phyloP scores from a whole-genome alignment of 2,797 vertebrate species.

The Psittacula echo region DNA sequence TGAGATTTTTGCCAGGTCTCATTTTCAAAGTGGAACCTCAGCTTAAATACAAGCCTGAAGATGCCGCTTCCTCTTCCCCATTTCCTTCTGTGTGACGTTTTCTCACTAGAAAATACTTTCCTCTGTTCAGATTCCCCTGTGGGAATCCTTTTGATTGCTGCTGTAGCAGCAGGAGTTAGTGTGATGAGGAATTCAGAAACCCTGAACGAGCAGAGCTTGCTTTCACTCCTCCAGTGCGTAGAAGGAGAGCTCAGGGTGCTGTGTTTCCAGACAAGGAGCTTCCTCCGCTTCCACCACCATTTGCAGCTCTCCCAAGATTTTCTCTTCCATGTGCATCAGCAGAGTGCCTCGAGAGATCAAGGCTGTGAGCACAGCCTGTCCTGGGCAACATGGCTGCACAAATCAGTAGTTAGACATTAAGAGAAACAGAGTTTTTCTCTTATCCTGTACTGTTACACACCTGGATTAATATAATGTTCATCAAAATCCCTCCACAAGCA shows the following conservation, averaged over 20 bases:
- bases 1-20: not conserved
- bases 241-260: not conserved
- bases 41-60: not conserved
- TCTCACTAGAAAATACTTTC: not conserved
- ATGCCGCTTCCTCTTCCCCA: not conserved
- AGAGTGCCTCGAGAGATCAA: rapidly evolving
- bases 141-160: not conserved
- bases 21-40: not conserved
- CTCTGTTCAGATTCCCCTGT: not conserved
- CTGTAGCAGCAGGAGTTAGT: not conserved
- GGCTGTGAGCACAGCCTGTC: not conserved
- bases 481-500: not conserved
- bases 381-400: rapidly evolving
- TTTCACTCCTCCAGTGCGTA: rapidly evolving
- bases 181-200: not conserved
- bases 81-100: not conserved
- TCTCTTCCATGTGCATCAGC: not conserved
- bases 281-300: not conserved
- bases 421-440: not conserved
- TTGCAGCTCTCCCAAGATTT: not conserved
- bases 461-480: not conserved
- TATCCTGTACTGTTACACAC: not conserved
- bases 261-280: rapidly evolving
- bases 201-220: not conserved
- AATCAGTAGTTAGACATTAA: not conserved